These are phyloP conservation scores for Mastacembelus armatus DNA, from an alignment of 2,797 vertebrate genomes.

Conservation along the genomic window DNA sequence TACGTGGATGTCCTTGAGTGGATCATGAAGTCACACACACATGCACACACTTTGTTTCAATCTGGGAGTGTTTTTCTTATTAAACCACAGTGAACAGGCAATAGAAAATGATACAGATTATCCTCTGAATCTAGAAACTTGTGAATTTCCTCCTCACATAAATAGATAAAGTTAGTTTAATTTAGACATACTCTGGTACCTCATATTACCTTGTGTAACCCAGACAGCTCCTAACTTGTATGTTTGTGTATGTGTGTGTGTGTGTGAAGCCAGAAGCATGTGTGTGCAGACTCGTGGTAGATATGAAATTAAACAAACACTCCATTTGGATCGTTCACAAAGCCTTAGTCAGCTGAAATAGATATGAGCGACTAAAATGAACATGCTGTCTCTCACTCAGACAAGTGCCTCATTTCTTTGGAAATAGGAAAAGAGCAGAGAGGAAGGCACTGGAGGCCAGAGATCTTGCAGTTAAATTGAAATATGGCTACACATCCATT, in stretches of 20 bases:
- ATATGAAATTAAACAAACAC: conserved; percentile 55
- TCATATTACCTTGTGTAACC: conserved; percentile 6
- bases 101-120: conserved; percentile 6
- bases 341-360: conserved; percentile 40
- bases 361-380: conserved; percentile 27
- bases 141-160: conserved; percentile 3
- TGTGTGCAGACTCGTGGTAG: conserved; percentile 22
- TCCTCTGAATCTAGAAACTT: conserved; percentile 13
- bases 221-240: conserved; percentile 3
- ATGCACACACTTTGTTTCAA: conserved; percentile 7
- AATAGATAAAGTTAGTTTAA: conserved; percentile 3
- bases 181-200: background rate
- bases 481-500: conserved; percentile 1
- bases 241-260: background rate
- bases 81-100: conserved; percentile 15
- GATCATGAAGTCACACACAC: conserved; percentile 30
- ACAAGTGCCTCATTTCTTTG: conserved; percentile 25
- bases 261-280: conserved; percentile 7
- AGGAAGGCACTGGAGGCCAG: conserved; percentile 19
- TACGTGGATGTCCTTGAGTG: conserved; percentile 41
- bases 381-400: conserved; percentile 27
- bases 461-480: conserved; percentile 47
- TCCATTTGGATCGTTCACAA: conserved; percentile 26
- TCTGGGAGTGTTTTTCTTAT: conserved; percentile 10
- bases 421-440: conserved; percentile 4